A percentile compares a stretch with the other conserved stretches of the same genome.
phyloP scores from a whole-genome alignment of 2,888 invertebrate genomes.

The Stictocephala bisonia region DNA sequence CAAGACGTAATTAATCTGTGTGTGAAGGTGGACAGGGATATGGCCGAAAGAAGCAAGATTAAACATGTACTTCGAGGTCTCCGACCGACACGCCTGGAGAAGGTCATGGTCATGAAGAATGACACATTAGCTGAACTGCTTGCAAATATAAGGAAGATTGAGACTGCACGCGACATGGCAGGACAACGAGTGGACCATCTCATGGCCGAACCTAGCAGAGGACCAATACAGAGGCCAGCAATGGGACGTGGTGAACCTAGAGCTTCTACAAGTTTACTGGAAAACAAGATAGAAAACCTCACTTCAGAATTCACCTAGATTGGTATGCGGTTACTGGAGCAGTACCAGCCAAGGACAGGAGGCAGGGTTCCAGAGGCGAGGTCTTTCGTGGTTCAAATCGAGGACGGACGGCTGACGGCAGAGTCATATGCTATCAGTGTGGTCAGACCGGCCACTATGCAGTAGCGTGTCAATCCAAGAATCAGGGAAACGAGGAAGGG shows the following conservation, averaged over 20 bases:
- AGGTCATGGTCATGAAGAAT: neutral
- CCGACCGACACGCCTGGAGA: neutral
- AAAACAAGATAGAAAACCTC: neutral
- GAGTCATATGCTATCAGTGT: constrained; percentile 10
- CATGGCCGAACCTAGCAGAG: neutral
- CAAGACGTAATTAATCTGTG: neutral
- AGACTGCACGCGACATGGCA: neutral
- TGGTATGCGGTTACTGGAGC: neutral
- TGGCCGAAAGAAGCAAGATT: neutral
- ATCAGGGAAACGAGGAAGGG: neutral
- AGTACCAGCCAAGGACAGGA: neutral
- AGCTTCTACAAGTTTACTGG: neutral
- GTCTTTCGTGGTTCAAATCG: too few species aligned
- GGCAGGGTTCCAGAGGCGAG: neutral
- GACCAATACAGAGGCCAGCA: neutral
- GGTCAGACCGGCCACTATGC: neutral
- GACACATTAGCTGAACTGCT: neutral
- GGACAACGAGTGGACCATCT: neutral
- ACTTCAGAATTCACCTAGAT: neutral
- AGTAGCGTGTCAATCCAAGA: neutral
- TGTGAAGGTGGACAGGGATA: neutral
- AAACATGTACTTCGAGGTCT: neutral
- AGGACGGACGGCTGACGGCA: neutral
- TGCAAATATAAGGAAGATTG: neutral
- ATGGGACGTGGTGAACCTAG: neutral